Percentiles rank a stretch among this genome's conserved stretches.
Evolutionary conservation across 2,113 vertebrate species (phyloP).

Genomic region (Tragulus kanchil): DNA sequence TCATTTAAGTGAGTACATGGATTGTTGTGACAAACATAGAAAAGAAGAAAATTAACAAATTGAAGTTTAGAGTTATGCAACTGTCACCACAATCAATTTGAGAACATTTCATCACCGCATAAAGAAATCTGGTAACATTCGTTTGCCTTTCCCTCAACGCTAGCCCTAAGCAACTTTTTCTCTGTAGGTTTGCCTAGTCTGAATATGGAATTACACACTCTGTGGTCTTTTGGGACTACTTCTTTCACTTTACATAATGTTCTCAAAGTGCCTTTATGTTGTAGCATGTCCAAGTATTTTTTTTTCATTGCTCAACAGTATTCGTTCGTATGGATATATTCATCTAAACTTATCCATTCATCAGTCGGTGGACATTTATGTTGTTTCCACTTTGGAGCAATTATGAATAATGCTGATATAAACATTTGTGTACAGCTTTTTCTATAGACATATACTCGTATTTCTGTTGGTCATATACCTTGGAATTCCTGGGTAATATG

Average conservation of each 20-base stretch:
- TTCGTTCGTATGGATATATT: neutral
- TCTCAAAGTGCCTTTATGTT: slow-evolving; percentile 1
- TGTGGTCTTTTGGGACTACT: slow-evolving; percentile 10
- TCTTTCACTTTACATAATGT: neutral
- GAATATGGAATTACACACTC: neutral
- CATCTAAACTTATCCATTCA: slow-evolving; percentile 5
- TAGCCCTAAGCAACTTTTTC: neutral
- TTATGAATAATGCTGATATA: neutral
- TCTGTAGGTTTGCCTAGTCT: neutral
- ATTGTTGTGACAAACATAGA: slow-evolving; percentile 88
- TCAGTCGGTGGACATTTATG: neutral
- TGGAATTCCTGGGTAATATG: neutral
- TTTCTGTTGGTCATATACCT: neutral
- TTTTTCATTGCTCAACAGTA: slow-evolving; percentile 31
- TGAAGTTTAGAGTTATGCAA: neutral
- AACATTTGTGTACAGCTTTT: neutral
- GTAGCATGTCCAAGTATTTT: neutral
- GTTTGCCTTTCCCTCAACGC: no score
- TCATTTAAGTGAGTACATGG: slow-evolving; percentile 63
- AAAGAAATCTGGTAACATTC: neutral
- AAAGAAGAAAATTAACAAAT: slow-evolving; percentile 63
- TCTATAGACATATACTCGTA: neutral
- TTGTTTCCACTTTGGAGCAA: neutral
- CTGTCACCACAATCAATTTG: neutral
- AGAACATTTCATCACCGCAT: neutral